Conservation (phyloP, 2,113 vertebrate genomes). For the Rafetus swinhoei region DNA sequence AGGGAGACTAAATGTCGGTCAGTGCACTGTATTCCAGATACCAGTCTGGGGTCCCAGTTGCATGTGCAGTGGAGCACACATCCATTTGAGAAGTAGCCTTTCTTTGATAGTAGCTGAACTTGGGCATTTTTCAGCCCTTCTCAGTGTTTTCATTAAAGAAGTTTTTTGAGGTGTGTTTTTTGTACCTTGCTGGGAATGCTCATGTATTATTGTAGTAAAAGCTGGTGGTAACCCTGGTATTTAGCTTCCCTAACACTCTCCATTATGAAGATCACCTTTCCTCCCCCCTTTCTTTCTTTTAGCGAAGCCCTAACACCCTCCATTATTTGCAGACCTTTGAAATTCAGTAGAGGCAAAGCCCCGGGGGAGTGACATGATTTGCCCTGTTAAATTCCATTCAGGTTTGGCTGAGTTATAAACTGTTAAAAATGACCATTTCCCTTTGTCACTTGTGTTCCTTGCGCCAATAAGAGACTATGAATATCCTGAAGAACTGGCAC, state of each 20-base stretch:
- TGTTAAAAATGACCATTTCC: neutral
- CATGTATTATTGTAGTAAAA: neutral
- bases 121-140: neutral
- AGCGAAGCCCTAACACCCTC: neutral
- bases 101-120: neutral
- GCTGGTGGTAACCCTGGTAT: neutral
- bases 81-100: neutral
- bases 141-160: neutral
- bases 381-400: neutral
- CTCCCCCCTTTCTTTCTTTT: neutral
- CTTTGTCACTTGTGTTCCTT: neutral
- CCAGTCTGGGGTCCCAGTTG: too few species aligned
- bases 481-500: neutral
- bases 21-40: neutral
- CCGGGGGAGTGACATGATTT: neutral
- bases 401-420: neutral
- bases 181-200: neutral
- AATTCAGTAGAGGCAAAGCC: neutral
- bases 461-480: neutral
- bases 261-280: neutral
- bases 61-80: neutral
- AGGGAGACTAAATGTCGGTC: neutral
- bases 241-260: neutral
- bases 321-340: neutral
- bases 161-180: neutral